phyloP scores from a whole-genome alignment of 2,113 vertebrate genomes.

The Chinchilla lanigera region DNA sequence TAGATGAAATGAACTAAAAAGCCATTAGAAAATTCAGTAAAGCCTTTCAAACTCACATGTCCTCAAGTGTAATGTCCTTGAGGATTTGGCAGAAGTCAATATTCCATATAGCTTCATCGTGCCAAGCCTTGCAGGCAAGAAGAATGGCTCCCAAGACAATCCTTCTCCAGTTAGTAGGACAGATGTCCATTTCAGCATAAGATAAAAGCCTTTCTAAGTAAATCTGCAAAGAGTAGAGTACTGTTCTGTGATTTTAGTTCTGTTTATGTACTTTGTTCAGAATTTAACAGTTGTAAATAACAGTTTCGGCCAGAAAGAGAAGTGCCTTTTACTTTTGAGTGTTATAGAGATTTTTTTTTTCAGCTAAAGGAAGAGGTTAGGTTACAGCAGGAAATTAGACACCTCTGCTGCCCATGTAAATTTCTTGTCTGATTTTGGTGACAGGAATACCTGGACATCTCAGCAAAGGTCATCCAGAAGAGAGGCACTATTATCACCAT shows the following conservation, averaged over 20 bases:
- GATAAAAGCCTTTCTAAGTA: conserved; percentile 92
- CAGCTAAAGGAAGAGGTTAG: background rate
- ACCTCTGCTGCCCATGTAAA: background rate
- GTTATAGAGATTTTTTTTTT: background rate
- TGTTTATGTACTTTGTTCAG: conserved; percentile 25
- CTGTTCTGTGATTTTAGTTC: conserved; percentile 56
- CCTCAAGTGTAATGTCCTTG: conserved; percentile 91
- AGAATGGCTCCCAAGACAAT: conserved; percentile 91
- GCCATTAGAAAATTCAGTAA: conserved; percentile 49
- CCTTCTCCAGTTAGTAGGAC: conserved; percentile 91
- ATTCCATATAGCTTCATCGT: conserved; percentile 91
- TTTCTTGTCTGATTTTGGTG: background rate
- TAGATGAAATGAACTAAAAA: conserved; percentile 33
- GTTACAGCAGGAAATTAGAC: background rate
- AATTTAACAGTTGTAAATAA: background rate
- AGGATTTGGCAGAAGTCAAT: conserved; percentile 93
- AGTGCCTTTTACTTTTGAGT: background rate
- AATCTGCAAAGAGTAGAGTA: conserved; percentile 85
- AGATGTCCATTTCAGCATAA: conserved; percentile 92
- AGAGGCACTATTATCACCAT: background rate
- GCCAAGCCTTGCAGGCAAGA: conserved; percentile 91
- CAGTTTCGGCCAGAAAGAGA: background rate
- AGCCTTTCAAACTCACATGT: conserved; percentile 88
- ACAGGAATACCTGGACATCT: background rate
- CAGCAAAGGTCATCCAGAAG: background rate